Evolutionary conservation across 2,888 invertebrate genomes (phyloP).

Genomic region (Cheilosia vulpina): DNA sequence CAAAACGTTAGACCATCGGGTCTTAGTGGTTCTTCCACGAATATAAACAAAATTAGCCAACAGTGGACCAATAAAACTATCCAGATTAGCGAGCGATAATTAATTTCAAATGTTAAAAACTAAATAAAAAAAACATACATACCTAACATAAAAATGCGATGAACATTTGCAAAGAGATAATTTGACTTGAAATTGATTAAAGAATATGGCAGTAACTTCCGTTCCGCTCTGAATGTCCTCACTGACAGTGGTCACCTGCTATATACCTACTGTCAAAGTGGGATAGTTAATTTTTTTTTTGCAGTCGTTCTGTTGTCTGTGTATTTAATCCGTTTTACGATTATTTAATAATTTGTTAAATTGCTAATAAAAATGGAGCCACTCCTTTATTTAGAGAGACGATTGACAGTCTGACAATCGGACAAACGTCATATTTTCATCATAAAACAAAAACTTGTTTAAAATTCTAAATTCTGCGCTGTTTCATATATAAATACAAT

Average conservation of each 20-base stretch:
- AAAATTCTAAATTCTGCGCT: not conserved
- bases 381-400: conserved; percentile 17
- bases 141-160: conserved; percentile 28
- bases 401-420: conserved; percentile 8
- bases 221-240: not conserved
- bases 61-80: conserved; percentile 27
- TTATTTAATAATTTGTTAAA: conserved; percentile 35
- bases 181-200: conserved; percentile 45
- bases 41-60: conserved; percentile 7
- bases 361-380: conserved; percentile 38
- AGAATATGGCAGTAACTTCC: conserved; percentile 48
- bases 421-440: conserved; percentile 5
- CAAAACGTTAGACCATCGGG: conserved; percentile 10
- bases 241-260: conserved; percentile 9
- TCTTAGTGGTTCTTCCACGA: conserved; percentile 15
- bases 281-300: not conserved
- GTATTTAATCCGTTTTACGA: conserved; percentile 42
- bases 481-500: conserved; percentile 33
- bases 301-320: conserved; percentile 1
- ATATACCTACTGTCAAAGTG: not conserved
- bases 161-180: conserved; percentile 50
- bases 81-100: conserved; percentile 39
- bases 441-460: conserved; percentile 28
- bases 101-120: conserved; percentile 24
- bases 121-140: not conserved